Base-by-base conservation (phyloP, 2,113 vertebrate genomes). In the Epinephelus fuscoguttatus region DNA sequence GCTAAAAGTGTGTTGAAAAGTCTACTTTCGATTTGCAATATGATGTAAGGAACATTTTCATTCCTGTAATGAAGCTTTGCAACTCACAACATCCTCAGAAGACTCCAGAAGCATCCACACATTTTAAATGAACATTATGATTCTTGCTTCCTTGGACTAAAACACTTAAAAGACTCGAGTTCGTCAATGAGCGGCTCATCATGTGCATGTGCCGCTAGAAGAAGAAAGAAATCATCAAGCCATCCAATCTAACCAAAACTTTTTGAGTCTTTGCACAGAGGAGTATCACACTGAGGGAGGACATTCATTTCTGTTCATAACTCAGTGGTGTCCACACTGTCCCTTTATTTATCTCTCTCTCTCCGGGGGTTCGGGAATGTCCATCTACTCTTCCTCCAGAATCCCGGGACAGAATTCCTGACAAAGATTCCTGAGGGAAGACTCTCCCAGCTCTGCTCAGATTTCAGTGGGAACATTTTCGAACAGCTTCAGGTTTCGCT, bases 371-470 rank as follows among this genome's bases (percentile, higher is more conserved):
- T 56, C 18, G 11, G 47, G 70, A 86, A 85, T 78, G 84, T 63
- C 71, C 6, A 4, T 78, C 81, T 57, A 50, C 49, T 64, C 50
- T 64, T 66, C 62, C 70, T 45, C 11, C 64, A 40, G 55, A 71
- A 86, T 86, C 71, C 83, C 86, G 40, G 27, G 19, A 59, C 75
- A 84, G 64, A 82, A 82, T 88, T 89, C 83, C 75, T 57, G 33
- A 60, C 60, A 19, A 23, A 53, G 78, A 84, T 83, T 78, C 77
- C 76, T 5, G 45, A n/a, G n/a, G 27, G 23, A n/a, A 23, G 18
- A 60, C 57, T 50, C 42, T 71, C 50, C 12, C 40, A 30, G 63
- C 47, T 64, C 56, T 25, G 81, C 84, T 91, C 33, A 0, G 55
- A n/a, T 84, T 86, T 66, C 78, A 76, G 33, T 4, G 69, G 45